Percentiles rank a stretch among this genome's conserved stretches.
Evolutionary conservation across 53 echinoderm and acorn worm genomes (phyloP).

Genomic region (Henricia sp.): DNA sequence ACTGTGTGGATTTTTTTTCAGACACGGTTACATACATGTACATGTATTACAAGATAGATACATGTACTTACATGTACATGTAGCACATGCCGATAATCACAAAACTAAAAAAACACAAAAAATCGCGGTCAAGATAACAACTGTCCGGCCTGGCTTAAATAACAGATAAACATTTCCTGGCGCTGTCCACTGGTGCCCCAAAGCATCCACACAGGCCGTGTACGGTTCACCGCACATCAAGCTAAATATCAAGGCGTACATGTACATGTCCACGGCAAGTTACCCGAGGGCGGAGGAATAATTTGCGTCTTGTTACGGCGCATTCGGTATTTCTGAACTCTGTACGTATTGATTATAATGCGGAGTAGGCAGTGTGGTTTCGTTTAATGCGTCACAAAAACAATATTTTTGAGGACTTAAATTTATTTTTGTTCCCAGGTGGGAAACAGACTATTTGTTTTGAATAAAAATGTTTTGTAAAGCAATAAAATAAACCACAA

Average conservation of each 20-base stretch:
- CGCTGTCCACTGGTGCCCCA: neutral
- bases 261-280: constrained; percentile 11
- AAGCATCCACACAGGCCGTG: constrained; percentile 12
- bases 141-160: neutral
- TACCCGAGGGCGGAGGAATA: constrained; percentile 32
- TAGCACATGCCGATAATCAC: neutral
- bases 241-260: constrained; percentile 12
- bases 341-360: constrained; percentile 14
- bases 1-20: no score
- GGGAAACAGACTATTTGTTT: no score
- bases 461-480: no score
- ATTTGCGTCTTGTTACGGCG: constrained; percentile 16
- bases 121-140: neutral
- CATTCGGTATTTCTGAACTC: neutral
- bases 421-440: no score
- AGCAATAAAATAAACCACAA: no score
- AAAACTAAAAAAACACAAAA: constrained; percentile 2
- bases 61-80: constrained; percentile 21
- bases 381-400: neutral
- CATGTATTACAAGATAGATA: neutral
- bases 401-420: no score
- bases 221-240: constrained; percentile 24
- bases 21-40: neutral
- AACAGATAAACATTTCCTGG: constrained; percentile 15
- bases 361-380: neutral